Conservation (phyloP, 1,140 invertebrate genomes). For the Ganaspis sp. region DNA sequence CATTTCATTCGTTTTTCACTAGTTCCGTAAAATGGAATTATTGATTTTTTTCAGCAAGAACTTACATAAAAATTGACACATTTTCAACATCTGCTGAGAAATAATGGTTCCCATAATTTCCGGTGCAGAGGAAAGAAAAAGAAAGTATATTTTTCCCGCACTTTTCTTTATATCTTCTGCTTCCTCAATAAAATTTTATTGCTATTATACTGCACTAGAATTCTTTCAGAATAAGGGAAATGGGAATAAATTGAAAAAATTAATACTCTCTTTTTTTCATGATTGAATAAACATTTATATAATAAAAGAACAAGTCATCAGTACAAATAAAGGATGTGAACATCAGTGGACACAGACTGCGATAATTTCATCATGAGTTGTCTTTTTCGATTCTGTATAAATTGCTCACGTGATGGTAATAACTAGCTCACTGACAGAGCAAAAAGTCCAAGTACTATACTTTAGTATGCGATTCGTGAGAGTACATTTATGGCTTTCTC, state of each 20-base stretch:
- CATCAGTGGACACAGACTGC: not conserved
- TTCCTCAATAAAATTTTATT: constrained; percentile 14
- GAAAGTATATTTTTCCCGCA: not conserved
- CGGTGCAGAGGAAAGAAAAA: not conserved
- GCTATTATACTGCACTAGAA: not conserved
- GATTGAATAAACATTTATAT: no score
- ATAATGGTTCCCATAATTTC: constrained; percentile 4
- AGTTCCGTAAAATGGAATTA: not conserved
- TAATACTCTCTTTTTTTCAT: no score
- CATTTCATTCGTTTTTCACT: no score
- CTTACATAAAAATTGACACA: not conserved
- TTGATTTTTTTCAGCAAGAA: not conserved
- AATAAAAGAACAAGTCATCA: no score
- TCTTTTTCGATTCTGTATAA: not conserved
- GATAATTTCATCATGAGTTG: not conserved
- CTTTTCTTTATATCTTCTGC: constrained; percentile 13
- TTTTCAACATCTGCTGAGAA: not conserved
- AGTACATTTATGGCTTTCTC: constrained; percentile 27
- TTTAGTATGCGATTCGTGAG: not conserved
- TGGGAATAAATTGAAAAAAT: not conserved
- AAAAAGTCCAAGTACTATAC: not conserved
- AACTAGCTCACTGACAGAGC: not conserved
- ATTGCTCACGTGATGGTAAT: not conserved
- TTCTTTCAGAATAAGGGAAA: not conserved
- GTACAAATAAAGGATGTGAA: no score